These are phyloP conservation scores for Tupiocoris notatus DNA, from an alignment of 2,888 invertebrate genomes.

Conservation along the genomic window DNA sequence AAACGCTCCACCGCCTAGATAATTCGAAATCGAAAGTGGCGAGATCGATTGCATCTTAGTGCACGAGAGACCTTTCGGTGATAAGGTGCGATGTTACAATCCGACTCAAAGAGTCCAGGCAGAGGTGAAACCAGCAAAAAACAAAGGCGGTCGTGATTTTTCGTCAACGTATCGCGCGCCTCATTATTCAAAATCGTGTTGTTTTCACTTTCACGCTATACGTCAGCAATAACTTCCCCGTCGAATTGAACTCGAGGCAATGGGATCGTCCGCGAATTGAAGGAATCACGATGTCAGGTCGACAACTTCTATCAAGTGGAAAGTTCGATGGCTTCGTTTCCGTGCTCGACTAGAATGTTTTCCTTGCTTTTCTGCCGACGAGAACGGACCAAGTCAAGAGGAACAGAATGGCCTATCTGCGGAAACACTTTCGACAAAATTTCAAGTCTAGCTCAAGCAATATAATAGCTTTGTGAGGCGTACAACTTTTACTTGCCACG, in stretches of 20 bases:
- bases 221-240: neutral
- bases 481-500: too few species aligned
- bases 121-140: neutral
- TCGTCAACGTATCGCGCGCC: neutral
- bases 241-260: neutral
- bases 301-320: neutral
- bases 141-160: neutral
- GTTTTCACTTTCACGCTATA: neutral
- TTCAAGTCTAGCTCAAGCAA: too few species aligned
- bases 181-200: neutral
- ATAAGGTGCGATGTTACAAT: neutral
- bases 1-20: too few species aligned
- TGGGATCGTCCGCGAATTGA: neutral
- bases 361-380: too few species aligned
- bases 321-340: neutral
- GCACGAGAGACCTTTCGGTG: neutral
- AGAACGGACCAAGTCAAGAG: too few species aligned
- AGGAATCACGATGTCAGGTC: neutral
- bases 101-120: too few species aligned
- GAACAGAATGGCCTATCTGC: too few species aligned
- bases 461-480: too few species aligned
- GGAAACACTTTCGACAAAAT: too few species aligned
- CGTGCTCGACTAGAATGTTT: neutral
- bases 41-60: too few species aligned
- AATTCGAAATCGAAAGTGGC: too few species aligned